phyloP scores from a whole-genome alignment of 2,888 invertebrate species.

The Brachylomia viminalis region DNA sequence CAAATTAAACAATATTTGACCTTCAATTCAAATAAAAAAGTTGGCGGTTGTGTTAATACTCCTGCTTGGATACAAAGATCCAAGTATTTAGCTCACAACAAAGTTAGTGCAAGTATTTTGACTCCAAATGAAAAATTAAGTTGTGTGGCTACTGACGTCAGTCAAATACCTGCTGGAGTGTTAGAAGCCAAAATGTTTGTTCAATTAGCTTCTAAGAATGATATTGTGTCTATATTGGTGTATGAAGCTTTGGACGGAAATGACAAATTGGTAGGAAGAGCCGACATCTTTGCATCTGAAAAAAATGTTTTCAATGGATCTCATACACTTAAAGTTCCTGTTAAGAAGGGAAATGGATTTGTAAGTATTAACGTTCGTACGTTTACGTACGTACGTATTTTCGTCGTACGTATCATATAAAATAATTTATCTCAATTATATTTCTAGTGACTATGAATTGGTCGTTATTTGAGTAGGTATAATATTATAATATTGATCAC shows the following conservation, averaged over 20 bases:
- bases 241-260: slow-evolving; percentile 48
- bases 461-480: neutral
- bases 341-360: slow-evolving; percentile 56
- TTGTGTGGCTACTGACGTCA: slow-evolving; percentile 53
- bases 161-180: slow-evolving; percentile 49
- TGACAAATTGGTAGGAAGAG: slow-evolving; percentile 40
- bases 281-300: slow-evolving; percentile 42
- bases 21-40: slow-evolving; percentile 22
- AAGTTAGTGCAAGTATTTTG: slow-evolving; percentile 16
- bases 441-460: neutral
- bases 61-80: slow-evolving; percentile 21
- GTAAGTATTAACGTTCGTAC: slow-evolving; percentile 62
- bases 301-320: slow-evolving; percentile 41
- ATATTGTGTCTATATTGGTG: slow-evolving; percentile 66
- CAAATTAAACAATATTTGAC: slow-evolving; percentile 32
- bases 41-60: slow-evolving; percentile 28
- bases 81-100: slow-evolving; percentile 5
- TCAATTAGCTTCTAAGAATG: slow-evolving; percentile 55
- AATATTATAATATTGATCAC: neutral
- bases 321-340: slow-evolving; percentile 47
- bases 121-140: slow-evolving; percentile 41
- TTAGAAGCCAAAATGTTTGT: slow-evolving; percentile 53
- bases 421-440: neutral
- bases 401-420: neutral
- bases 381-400: too few relatives aligned